A percentile compares a stretch with the other conserved stretches of the same genome.
Conservation (phyloP, 1,140 invertebrate genomes). For the Radopholus similis region DNA sequence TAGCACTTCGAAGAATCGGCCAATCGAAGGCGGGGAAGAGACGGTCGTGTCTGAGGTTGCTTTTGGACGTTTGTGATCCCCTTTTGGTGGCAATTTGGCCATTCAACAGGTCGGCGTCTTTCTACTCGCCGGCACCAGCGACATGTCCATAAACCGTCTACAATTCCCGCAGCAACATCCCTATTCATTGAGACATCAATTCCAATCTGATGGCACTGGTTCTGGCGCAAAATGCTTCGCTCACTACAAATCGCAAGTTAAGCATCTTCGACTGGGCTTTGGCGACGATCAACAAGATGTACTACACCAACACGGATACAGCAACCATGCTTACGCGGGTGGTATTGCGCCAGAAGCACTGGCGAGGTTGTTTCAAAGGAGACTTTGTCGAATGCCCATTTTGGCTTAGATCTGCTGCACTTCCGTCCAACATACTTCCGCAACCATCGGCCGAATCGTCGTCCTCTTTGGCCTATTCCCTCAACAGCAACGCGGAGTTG, state of each 20-base stretch:
- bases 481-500: neutral
- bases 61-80: neutral
- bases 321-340: too few species aligned
- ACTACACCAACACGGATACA: neutral
- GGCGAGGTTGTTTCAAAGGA: neutral
- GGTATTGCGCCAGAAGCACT: constrained; percentile 18
- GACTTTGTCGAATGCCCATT: too few species aligned
- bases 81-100: neutral
- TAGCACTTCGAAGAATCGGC: too few species aligned
- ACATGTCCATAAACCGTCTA: constrained; percentile 9
- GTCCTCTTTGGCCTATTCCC: neutral
- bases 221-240: neutral
- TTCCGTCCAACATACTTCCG: too few species aligned
- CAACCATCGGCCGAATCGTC: neutral
- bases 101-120: constrained; percentile 5
- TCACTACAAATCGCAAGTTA: constrained; percentile 12
- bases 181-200: neutral
- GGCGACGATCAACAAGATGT: neutral
- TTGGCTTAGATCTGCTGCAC: too few species aligned
- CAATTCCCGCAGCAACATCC: constrained; percentile 13
- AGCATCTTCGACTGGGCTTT: constrained; percentile 3
- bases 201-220: neutral
- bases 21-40: neutral
- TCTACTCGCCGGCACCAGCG: neutral
- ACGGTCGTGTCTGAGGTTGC: constrained; percentile 10